Percentiles rank a stretch among this genome's conserved stretches.
Evolutionary conservation across 2,113 vertebrate species (phyloP).

Genomic region (Neopipo cinnamomea): DNA sequence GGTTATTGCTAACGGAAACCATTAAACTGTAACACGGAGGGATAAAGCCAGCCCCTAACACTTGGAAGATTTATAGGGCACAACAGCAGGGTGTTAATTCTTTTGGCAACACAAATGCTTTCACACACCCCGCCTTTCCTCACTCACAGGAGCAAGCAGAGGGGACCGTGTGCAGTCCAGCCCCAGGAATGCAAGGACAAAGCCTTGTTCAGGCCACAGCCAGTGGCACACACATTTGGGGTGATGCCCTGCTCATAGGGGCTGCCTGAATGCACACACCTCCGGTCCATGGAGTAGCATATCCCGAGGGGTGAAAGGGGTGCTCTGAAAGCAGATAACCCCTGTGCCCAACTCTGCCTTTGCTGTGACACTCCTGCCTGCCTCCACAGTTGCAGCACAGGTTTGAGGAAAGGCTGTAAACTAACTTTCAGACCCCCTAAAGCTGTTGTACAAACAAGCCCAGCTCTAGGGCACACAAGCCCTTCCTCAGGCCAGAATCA

Average conservation of each 20-base stretch:
- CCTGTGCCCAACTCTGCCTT: accelerated
- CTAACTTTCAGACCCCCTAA: background rate
- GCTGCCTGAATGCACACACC: background rate
- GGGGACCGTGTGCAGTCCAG: background rate
- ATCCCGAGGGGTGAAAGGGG: accelerated
- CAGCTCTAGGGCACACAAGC: background rate
- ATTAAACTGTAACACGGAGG: background rate
- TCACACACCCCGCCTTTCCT: background rate
- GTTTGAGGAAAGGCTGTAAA: background rate
- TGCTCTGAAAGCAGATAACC: background rate
- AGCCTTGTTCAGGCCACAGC: accelerated
- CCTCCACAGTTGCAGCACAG: background rate
- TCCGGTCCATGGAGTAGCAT: background rate
- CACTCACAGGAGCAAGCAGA: background rate
- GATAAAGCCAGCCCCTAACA: slow-evolving; percentile 2
- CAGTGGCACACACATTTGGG: background rate
- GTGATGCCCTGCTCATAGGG: accelerated
- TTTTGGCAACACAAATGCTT: background rate
- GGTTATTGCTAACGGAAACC: slow-evolving; percentile 45
- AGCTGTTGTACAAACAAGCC: background rate
- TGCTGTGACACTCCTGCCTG: background rate
- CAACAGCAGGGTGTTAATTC: slow-evolving; percentile 46
- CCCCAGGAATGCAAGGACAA: background rate
- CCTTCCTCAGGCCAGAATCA: background rate
- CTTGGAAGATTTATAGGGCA: slow-evolving; percentile 30